A percentile compares a stretch with the other conserved stretches of the same genome.
These are phyloP conservation scores for Benthosema pterotum DNA, from an alignment of 2,797 vertebrate species.

Conservation along the genomic window DNA sequence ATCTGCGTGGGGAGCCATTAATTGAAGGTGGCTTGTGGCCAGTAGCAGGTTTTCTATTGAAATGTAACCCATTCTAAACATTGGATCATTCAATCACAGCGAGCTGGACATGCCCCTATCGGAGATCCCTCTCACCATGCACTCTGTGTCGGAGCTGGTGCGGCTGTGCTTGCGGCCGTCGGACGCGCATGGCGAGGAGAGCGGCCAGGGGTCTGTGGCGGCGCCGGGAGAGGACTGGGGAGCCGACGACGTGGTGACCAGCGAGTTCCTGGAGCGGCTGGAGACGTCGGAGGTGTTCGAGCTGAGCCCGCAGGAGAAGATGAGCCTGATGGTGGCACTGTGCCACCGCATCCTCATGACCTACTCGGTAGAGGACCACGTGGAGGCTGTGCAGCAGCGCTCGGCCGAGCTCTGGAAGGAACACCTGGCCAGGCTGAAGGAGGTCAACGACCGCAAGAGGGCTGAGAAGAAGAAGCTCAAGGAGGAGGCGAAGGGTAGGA, in stretches of 20 bases:
- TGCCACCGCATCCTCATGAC: constrained; percentile 98
- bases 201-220: constrained; percentile 66
- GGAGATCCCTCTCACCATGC: constrained; percentile 95
- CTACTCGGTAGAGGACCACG: constrained; percentile 94
- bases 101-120: constrained; percentile 95
- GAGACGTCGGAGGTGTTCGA: constrained; percentile 95
- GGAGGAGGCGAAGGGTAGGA: constrained; percentile 87
- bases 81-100: constrained; percentile 41
- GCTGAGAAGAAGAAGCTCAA: constrained; percentile 90
- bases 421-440: constrained; percentile 90
- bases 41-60: too few relatives aligned
- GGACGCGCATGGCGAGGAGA: constrained; percentile 88
- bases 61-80: too few relatives aligned
- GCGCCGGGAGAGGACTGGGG: constrained; percentile 60
- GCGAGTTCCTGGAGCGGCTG: constrained; percentile 92
- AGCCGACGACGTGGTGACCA: constrained; percentile 88
- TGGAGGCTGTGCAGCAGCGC: constrained; percentile 90
- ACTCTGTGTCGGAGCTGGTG: constrained; percentile 93
- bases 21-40: too few relatives aligned
- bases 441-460: constrained; percentile 92
- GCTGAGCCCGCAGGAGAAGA: constrained; percentile 89
- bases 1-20: too few relatives aligned
- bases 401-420: constrained; percentile 95
- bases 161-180: constrained; percentile 92
- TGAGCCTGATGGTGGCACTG: constrained; percentile 88